Evolutionary conservation across 2,888 invertebrate species (phyloP), one percentile per base, ranked within the genome.

Genomic region (Germaria angustata): DNA sequence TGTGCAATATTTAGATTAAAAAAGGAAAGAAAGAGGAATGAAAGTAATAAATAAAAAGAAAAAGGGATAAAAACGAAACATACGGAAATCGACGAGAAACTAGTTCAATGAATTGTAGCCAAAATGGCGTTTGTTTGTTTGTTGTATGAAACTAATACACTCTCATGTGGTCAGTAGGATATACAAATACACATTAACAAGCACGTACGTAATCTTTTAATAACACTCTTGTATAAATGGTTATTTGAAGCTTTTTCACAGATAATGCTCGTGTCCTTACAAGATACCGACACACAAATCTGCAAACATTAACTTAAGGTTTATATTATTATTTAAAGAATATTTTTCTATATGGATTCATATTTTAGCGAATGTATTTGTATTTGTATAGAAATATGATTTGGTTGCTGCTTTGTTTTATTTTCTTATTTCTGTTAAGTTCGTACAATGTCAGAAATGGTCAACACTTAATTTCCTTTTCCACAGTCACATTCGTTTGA

Each of bases 391-490:
- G 28, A 28, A 6, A 7, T 46, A 11, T 39, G 24, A 15, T 34
- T 59, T 9, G n/a, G 13, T 1, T 8, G 28, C 6, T 28, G 8
- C 7, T 46, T 11, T 53, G 15, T 51, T 28, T 24, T 68, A 6
- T 24, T 49, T 28, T 32, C 6, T 41, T 32, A 6, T 8, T 39
- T n/a, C 22, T 51, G 22, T 83, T 79, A 28, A 53, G 77, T 63
- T 78, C 53, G 69, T 36, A 59, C n/a, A n/a, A n/a, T 86, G 84
- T 83, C 71, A 86, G 86, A 87, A 88, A 86, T 87, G 87, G 87
- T 85, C 87, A 87, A 85, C 86, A 88, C 86, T 87, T 87, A 87
- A 88, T 88, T 88, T 88, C 88, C 88, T 87, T 84, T 85, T 86
- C n/a, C 84, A 84, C 85, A 24, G 34, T 53, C 55, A 22, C 53